Evolutionary conservation across 2,797 vertebrate species (phyloP).

Genomic region (Chiroxiphia lanceolata): DNA sequence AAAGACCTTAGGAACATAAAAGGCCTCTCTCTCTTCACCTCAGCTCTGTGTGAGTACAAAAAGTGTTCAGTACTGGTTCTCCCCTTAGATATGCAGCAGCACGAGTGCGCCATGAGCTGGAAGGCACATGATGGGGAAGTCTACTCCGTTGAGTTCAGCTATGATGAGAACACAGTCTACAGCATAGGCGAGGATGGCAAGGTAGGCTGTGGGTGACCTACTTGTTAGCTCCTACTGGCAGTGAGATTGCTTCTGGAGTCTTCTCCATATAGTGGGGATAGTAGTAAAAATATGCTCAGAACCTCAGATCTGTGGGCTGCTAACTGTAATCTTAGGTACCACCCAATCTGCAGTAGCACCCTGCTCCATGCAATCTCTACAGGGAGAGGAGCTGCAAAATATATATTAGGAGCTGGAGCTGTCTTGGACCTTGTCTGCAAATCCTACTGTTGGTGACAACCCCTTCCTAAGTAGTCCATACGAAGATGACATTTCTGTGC

Average conservation of each 20-base stretch:
- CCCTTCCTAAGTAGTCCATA: not conserved
- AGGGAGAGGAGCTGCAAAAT: not conserved
- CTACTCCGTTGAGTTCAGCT: constrained; percentile 98
- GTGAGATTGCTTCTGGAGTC: not conserved
- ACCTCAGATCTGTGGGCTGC: not conserved
- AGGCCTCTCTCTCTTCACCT: not conserved
- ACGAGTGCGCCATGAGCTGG: constrained; percentile 96
- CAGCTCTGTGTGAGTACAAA: not conserved
- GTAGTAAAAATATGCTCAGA: not conserved
- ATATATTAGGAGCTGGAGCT: not conserved
- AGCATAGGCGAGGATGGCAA: constrained; percentile 96
- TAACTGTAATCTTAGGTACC: not conserved
- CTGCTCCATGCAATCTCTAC: not conserved
- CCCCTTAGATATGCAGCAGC: constrained; percentile 92
- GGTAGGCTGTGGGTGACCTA: constrained; percentile 71
- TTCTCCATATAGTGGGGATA: not conserved
- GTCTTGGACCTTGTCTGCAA: not conserved
- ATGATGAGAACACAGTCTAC: constrained; percentile 94
- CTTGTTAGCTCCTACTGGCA: not conserved
- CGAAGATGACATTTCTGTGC: not conserved
- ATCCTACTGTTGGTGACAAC: not conserved
- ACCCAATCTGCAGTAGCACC: not conserved
- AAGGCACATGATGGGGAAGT: constrained; percentile 92
- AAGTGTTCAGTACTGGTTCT: not conserved
- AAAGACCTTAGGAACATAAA: not conserved